Evolutionary conservation across 53 echinoderm and acorn worm genomes (phyloP).

Genomic region (Crossaster papposus): DNA sequence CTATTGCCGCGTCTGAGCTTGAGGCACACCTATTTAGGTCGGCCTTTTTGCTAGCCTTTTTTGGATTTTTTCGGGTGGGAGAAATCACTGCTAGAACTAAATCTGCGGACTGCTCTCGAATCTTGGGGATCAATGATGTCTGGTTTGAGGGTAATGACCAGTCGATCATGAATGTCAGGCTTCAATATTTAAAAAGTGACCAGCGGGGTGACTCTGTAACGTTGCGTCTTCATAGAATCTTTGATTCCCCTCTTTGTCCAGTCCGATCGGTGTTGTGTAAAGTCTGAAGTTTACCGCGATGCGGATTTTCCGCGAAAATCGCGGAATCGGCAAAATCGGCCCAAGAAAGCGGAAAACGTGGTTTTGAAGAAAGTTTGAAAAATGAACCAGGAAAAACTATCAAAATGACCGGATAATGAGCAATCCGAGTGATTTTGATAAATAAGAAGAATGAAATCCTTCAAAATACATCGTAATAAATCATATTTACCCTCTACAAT

Average conservation of each 20-base stretch:
- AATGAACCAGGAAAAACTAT: too few relatives aligned
- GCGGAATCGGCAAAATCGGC: too few relatives aligned
- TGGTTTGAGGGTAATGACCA: constrained; percentile 10
- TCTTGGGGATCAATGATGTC: constrained; percentile 20
- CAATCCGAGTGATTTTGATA: too few relatives aligned
- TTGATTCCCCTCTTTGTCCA: neutral
- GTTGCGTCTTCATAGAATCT: neutral
- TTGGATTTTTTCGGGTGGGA: constrained; percentile 51
- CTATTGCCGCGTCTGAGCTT: constrained; percentile 8
- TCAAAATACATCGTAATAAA: too few relatives aligned
- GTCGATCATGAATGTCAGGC: neutral
- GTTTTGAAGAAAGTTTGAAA: too few relatives aligned
- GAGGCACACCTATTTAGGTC: neutral
- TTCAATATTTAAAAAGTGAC: constrained; percentile 40
- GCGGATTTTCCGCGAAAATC: too few relatives aligned
- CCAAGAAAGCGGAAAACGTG: too few relatives aligned
- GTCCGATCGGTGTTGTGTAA: too few relatives aligned
- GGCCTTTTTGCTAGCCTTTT: constrained; percentile 11
- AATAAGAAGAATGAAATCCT: too few relatives aligned
- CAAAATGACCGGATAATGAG: too few relatives aligned
- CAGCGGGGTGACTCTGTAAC: neutral
- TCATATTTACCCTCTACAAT: too few relatives aligned
- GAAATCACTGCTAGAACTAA: constrained; percentile 32
- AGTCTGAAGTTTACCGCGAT: too few relatives aligned
- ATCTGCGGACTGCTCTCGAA: neutral